A percentile compares a stretch with the other conserved stretches of the same genome.
Evolutionary conservation across 30 jellyfish, hydroid and myxozoan genomes (phyloP).

Genomic region (Aurelia sp.): DNA sequence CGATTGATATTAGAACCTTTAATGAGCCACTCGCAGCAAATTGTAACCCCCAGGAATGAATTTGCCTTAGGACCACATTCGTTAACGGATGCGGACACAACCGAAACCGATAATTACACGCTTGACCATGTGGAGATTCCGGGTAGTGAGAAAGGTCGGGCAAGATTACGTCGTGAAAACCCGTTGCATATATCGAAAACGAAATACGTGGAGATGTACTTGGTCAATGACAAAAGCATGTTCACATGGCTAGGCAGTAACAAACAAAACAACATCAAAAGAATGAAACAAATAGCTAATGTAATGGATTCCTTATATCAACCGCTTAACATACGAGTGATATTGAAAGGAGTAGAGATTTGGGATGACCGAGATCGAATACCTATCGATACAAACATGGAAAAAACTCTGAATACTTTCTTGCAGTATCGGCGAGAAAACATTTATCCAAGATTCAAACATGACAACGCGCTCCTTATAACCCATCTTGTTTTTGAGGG

Average conservation of each 20-base stretch:
- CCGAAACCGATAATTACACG: neutral
- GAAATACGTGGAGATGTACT: constrained; percentile 69
- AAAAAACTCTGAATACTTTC: constrained; percentile 20
- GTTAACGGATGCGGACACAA: constrained; percentile 1
- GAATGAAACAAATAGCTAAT: constrained; percentile 61
- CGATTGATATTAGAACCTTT: constrained; percentile 1
- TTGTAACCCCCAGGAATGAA: neutral
- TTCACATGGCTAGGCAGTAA: constrained; percentile 45
- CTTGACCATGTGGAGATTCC: too few species aligned
- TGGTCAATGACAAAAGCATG: constrained; percentile 67
- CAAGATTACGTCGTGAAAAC: neutral
- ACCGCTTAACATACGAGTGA: constrained; percentile 58
- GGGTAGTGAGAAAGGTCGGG: neutral
- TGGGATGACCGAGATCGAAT: constrained; percentile 63
- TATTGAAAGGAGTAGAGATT: constrained; percentile 67
- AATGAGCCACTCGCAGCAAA: neutral
- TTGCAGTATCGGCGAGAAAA: constrained; percentile 30
- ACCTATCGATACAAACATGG: constrained; percentile 17
- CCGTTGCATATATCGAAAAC: constrained; percentile 14
- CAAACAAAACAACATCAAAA: constrained; percentile 20
- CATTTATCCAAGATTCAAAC: constrained; percentile 21
- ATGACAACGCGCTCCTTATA: constrained; percentile 76
- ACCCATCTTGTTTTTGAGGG: constrained; percentile 42
- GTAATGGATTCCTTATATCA: constrained; percentile 47
- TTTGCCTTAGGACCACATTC: constrained; percentile 53